Evolutionary conservation across 2,888 invertebrate genomes (phyloP).

Genomic region (Himalopsyche kuldschensis): DNA sequence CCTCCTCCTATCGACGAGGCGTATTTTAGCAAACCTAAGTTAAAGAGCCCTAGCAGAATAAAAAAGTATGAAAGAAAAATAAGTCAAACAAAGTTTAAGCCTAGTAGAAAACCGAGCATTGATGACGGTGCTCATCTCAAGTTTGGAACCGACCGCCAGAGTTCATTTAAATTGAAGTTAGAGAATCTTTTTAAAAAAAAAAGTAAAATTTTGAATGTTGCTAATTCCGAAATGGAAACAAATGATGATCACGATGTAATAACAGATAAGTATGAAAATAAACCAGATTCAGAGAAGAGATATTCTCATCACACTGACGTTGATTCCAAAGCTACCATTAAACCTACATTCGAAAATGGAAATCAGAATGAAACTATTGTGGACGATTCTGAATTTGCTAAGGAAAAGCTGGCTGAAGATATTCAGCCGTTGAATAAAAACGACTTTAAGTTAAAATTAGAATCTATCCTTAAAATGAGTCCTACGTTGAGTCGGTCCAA

Average conservation of each 20-base stretch:
- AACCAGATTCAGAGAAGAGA: slow-evolving; percentile 42
- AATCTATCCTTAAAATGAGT: slow-evolving; percentile 50
- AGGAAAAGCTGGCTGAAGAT: slow-evolving; percentile 38
- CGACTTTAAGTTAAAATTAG: slow-evolving; percentile 54
- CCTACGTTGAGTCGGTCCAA: slow-evolving; percentile 48
- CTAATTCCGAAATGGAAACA: background rate
- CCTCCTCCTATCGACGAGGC: slow-evolving; percentile 51
- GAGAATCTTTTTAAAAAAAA: slow-evolving; percentile 50
- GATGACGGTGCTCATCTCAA: slow-evolving; percentile 39
- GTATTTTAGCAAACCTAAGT: slow-evolving; percentile 36
- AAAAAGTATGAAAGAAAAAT: background rate
- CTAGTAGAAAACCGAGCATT: background rate
- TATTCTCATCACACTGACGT: background rate
- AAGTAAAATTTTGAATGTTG: background rate
- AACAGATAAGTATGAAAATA: slow-evolving; percentile 15
- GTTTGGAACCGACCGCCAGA: slow-evolving; percentile 50
- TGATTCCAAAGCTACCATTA: background rate
- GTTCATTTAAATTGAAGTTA: slow-evolving; percentile 54
- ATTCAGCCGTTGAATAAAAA: slow-evolving; percentile 47
- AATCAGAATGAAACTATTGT: background rate
- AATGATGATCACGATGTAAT: background rate
- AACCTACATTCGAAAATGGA: background rate
- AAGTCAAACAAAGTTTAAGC: background rate
- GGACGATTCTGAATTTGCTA: slow-evolving; percentile 24
- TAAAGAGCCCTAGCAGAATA: background rate